A percentile compares a stretch with the other conserved stretches of the same genome.
Evolutionary conservation across 2,113 vertebrate species (phyloP).

Genomic region (Bubo blakistoni): DNA sequence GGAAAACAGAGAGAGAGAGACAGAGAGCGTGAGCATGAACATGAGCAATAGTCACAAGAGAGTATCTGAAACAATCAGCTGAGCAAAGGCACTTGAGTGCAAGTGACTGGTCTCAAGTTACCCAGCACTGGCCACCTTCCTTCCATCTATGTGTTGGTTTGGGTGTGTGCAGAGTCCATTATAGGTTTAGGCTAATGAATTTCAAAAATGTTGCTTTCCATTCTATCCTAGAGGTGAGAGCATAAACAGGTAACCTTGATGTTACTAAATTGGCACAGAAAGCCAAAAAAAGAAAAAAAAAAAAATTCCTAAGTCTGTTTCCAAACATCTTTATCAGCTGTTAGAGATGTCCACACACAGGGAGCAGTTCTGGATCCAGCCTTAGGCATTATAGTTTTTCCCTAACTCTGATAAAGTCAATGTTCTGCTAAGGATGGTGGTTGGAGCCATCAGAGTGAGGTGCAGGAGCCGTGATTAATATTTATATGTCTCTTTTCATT

Average conservation of each 20-base stretch:
- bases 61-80: neutral
- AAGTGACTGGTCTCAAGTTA: neutral
- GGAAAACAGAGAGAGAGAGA: neutral
- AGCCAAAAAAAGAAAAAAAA: neutral
- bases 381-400: neutral
- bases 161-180: neutral
- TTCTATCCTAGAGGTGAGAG: neutral
- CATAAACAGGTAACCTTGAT: neutral
- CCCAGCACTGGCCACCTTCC: neutral
- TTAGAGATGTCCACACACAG: neutral
- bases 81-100: neutral
- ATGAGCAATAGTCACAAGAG: neutral
- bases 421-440: neutral
- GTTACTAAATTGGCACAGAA: neutral
- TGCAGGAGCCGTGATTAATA: neutral
- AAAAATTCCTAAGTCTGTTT: neutral
- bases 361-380: neutral
- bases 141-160: neutral
- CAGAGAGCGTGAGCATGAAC: neutral
- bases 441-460: neutral
- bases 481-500: neutral
- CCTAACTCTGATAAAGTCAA: neutral
- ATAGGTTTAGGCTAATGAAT: neutral
- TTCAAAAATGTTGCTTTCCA: neutral
- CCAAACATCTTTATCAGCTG: neutral